Conservation (phyloP, 2,113 vertebrate species). For the Ailurus styani region DNA sequence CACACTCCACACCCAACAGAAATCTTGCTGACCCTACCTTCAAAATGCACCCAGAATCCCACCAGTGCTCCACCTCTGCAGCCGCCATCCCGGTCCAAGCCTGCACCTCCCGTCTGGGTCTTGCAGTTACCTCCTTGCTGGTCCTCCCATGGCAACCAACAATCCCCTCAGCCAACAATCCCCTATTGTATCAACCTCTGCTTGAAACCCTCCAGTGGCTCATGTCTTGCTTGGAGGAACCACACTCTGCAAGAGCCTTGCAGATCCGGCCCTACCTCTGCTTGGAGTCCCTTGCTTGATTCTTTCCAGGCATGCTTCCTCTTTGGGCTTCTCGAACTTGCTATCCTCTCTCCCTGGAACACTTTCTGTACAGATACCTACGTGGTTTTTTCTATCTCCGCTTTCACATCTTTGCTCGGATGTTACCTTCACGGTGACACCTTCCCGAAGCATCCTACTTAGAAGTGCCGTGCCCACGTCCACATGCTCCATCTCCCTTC, state of each 20-base stretch:
- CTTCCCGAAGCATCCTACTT: neutral
- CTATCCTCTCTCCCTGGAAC: neutral
- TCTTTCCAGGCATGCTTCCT: neutral
- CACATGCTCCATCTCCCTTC: rapidly evolving
- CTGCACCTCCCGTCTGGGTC: rapidly evolving
- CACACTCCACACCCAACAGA: neutral
- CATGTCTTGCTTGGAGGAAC: neutral
- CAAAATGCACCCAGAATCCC: neutral
- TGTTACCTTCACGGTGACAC: neutral
- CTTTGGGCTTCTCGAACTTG: neutral
- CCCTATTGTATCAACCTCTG: rapidly evolving
- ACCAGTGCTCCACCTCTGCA: rapidly evolving
- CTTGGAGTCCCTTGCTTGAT: neutral
- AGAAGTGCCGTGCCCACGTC: rapidly evolving
- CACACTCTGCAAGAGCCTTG: neutral
- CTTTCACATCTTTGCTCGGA: neutral
- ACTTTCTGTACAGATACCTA: neutral
- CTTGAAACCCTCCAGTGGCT: neutral
- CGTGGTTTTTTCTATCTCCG: neutral
- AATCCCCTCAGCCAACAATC: rapidly evolving
- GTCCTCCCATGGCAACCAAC: rapidly evolving
- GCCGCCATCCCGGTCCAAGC: neutral
- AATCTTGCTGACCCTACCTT: neutral
- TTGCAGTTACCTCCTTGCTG: neutral
- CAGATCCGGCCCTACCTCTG: neutral